A percentile compares a stretch with the other conserved stretches of the same genome.
Conservation (phyloP, 2,888 invertebrate species). For the Drosophila buzzatii region DNA sequence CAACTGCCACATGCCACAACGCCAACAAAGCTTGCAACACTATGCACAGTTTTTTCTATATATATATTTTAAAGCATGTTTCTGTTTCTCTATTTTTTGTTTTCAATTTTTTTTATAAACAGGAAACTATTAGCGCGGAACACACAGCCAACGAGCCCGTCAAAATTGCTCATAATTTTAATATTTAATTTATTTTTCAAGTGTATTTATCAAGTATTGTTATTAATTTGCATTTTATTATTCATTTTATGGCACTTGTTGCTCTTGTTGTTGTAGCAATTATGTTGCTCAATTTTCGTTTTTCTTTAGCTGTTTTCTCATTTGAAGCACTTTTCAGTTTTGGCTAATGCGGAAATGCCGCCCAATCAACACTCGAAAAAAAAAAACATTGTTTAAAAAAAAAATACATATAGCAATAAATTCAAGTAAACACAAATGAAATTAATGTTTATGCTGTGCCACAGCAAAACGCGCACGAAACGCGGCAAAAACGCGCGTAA, state of each 20-base stretch:
- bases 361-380: slow-evolving; percentile 38
- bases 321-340: slow-evolving; percentile 52
- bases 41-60: slow-evolving; percentile 13
- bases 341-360: slow-evolving; percentile 66
- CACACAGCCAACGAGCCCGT: background rate
- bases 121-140: slow-evolving; percentile 38
- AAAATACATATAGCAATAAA: background rate
- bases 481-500: slow-evolving; percentile 32
- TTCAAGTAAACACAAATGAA: slow-evolving; percentile 2
- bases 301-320: slow-evolving; percentile 9
- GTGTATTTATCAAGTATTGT: slow-evolving; percentile 41
- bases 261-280: slow-evolving; percentile 16
- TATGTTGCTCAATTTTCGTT: slow-evolving; percentile 31
- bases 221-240: slow-evolving; percentile 70
- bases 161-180: slow-evolving; percentile 4
- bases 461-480: slow-evolving; percentile 33
- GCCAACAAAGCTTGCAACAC: slow-evolving; percentile 45
- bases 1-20: slow-evolving; percentile 54
- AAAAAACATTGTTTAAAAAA: background rate
- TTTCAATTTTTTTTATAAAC: background rate
- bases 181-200: slow-evolving; percentile 17
- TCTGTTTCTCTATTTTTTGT: slow-evolving; percentile 9
- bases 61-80: background rate
- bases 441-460: slow-evolving; percentile 20
- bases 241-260: slow-evolving; percentile 41